Evolutionary conservation across 2,888 invertebrate species (phyloP).

Genomic region (Pyrrhosoma nymphula): DNA sequence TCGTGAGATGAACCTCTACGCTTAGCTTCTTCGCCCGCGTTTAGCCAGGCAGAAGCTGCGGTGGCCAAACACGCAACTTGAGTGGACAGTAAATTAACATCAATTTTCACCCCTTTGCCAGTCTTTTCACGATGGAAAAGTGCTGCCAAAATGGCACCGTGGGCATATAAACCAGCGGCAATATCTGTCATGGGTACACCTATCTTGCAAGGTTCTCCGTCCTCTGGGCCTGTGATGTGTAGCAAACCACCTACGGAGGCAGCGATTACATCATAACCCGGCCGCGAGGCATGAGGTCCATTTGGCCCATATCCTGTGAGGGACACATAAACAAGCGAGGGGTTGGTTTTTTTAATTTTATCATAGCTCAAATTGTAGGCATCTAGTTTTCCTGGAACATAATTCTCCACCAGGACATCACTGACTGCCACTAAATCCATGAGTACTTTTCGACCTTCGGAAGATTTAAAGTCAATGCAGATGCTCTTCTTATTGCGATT

Average conservation of each 20-base stretch:
- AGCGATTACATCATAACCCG: constrained; percentile 98
- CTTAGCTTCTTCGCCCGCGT: constrained; percentile 87
- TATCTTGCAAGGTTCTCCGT: constrained; percentile 92
- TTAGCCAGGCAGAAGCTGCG: constrained; percentile 93
- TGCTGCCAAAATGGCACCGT: constrained; percentile 96
- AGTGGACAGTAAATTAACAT: constrained; percentile 95
- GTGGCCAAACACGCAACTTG: constrained; percentile 94
- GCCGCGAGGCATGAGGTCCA: constrained; percentile 91
- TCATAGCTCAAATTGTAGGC: constrained; percentile 90
- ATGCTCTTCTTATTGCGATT: constrained; percentile 98
- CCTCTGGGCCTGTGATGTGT: constrained; percentile 91
- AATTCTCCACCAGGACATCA: constrained; percentile 96
- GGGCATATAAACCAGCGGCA: constrained; percentile 95
- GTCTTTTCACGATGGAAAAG: constrained; percentile 88
- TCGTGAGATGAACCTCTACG: constrained; percentile 96
- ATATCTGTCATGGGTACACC: constrained; percentile 97
- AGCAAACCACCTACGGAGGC: constrained; percentile 95
- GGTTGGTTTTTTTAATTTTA: constrained; percentile 84
- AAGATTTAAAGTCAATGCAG: constrained; percentile 89
- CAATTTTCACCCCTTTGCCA: constrained; percentile 93
- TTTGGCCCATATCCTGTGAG: constrained; percentile 94
- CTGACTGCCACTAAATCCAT: constrained; percentile 86
- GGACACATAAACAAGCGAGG: constrained; percentile 94
- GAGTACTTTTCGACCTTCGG: constrained; percentile 83
- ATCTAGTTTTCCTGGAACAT: constrained; percentile 92